Evolutionary conservation across 2,888 invertebrate species (phyloP).

Genomic region (Plemyria rubiginata): DNA sequence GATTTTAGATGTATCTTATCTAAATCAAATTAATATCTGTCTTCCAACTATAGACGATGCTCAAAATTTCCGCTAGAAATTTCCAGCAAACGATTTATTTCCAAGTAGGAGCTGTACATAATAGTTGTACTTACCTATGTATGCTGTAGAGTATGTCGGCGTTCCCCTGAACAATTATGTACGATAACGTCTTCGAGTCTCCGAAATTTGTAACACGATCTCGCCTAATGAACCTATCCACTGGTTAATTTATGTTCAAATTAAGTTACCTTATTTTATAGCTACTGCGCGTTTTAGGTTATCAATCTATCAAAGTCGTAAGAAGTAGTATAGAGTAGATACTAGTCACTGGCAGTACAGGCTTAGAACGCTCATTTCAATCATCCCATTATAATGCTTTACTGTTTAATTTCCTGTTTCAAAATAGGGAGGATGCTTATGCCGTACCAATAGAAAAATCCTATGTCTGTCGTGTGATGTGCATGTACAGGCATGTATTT

Average conservation of each 20-base stretch:
- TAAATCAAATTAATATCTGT: not conserved
- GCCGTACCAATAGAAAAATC: no score
- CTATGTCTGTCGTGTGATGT: no score
- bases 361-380: no score
- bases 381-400: no score
- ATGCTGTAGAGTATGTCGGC: not conserved
- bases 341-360: no score
- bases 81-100: not conserved
- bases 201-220: slow-evolving; percentile 45
- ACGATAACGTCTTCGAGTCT: slow-evolving; percentile 36
- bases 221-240: slow-evolving; percentile 44
- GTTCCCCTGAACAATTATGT: slow-evolving; percentile 28
- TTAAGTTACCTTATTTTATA: slow-evolving; percentile 43
- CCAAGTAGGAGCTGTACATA: slow-evolving; percentile 8
- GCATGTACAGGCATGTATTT: no score
- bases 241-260: slow-evolving; percentile 45
- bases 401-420: no score
- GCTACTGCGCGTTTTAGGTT: slow-evolving; percentile 24
- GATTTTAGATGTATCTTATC: no score
- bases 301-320: slow-evolving; percentile 23
- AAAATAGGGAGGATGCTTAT: no score
- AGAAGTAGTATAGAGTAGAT: not conserved
- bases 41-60: not conserved
- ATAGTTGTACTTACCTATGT: not conserved
- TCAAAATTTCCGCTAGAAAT: not conserved